These are phyloP conservation scores for Geococcyx californianus DNA, from an alignment of 2,113 vertebrate species.

Conservation along the genomic window DNA sequence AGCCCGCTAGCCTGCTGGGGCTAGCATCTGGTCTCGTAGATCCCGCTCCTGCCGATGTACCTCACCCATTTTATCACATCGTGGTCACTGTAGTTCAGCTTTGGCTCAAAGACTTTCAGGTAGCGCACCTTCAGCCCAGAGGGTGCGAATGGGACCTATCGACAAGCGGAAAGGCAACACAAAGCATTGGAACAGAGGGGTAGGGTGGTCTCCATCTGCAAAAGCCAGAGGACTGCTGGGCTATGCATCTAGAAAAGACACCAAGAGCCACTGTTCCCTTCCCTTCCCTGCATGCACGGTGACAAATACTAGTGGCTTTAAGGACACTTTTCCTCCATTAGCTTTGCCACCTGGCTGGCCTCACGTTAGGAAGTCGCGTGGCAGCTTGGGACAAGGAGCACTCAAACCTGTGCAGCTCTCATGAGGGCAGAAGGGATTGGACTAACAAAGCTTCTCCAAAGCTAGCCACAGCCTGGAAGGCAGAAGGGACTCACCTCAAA, in stretches of 20 bases:
- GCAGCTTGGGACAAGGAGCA: background rate
- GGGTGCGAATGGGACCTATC: constrained; percentile 94
- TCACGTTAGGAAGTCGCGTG: background rate
- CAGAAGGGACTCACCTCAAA: constrained; percentile 86
- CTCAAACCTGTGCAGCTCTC: background rate
- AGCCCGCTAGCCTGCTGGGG: constrained; percentile 26
- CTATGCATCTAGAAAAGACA: background rate
- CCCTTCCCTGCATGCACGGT: background rate
- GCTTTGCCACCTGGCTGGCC: background rate
- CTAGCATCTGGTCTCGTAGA: constrained; percentile 99
- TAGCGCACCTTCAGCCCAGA: constrained; percentile 99
- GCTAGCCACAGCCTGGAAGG: background rate
- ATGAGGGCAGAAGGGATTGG: background rate
- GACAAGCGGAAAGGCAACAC: background rate
- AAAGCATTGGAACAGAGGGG: background rate
- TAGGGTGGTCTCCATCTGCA: fast-evolving
- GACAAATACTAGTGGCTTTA: background rate
- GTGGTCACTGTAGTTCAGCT: constrained; percentile 99
- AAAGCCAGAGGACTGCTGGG: background rate
- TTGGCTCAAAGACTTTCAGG: constrained; percentile 99
- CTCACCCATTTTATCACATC: constrained; percentile 99
- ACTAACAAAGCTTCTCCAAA: background rate
- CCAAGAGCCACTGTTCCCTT: background rate
- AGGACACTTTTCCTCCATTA: background rate
- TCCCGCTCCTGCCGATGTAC: constrained; percentile 97